These are phyloP conservation scores for Stylophora pistillata DNA, from an alignment of 64 coral and sea anemone genomes.

Conservation along the genomic window DNA sequence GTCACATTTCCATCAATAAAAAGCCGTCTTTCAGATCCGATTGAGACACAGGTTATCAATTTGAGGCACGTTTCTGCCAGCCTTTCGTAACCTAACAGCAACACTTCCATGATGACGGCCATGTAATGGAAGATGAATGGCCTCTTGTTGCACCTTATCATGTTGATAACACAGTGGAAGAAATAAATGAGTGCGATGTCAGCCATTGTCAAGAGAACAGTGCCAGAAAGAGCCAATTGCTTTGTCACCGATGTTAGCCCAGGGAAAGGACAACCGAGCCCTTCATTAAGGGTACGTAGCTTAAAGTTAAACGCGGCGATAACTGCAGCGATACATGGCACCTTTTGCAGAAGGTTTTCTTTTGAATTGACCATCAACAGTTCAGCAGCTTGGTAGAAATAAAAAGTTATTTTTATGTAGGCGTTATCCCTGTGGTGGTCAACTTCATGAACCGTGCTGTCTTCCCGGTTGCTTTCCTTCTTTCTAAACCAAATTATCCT, in stretches of 20 bases:
- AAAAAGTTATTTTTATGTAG: constrained; percentile 41
- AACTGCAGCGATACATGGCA: background rate
- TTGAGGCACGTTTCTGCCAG: constrained; percentile 58
- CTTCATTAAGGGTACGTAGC: background rate
- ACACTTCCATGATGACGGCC: constrained; percentile 55
- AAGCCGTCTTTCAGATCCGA: background rate
- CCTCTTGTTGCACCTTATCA: background rate
- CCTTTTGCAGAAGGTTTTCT: background rate
- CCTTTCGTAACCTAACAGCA: constrained; percentile 67
- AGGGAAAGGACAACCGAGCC: constrained; percentile 39
- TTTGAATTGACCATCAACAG: constrained; percentile 16
- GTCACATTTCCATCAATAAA: constrained; percentile 63
- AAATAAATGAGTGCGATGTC: constrained; percentile 16
- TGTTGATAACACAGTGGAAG: constrained; percentile 3
- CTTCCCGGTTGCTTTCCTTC: background rate
- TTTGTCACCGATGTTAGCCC: constrained; percentile 41
- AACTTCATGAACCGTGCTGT: background rate
- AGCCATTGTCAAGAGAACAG: constrained; percentile 38
- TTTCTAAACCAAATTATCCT: constrained; percentile 45
- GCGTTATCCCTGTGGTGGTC: background rate
- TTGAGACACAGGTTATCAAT: constrained; percentile 41
- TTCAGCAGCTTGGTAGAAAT: constrained; percentile 57
- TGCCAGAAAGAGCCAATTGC: constrained; percentile 17
- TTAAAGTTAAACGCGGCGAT: constrained; percentile 29
- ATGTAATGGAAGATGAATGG: constrained; percentile 42